Percentiles rank a stretch among this genome's conserved stretches.
These are phyloP conservation scores for Arbacia lixula DNA, from an alignment of 53 echinoderm and acorn worm species.

Conservation along the genomic window DNA sequence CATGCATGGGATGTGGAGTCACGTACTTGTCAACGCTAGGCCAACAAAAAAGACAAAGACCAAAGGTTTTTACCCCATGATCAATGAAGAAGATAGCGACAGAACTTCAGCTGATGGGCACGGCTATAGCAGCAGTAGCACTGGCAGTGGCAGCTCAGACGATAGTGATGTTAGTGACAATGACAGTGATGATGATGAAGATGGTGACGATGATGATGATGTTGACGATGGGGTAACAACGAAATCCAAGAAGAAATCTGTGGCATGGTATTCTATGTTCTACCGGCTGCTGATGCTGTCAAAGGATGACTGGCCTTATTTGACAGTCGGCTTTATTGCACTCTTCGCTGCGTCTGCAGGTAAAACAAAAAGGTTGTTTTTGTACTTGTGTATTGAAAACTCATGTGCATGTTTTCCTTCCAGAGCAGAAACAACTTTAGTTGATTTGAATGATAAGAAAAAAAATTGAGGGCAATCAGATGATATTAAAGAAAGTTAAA, in stretches of 20 bases:
- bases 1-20: slow-evolving; percentile 32
- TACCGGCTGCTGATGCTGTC: slow-evolving; percentile 49
- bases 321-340: slow-evolving; percentile 64
- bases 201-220: slow-evolving; percentile 20
- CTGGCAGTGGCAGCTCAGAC: not conserved
- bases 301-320: slow-evolving; percentile 64
- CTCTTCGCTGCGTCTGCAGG: slow-evolving; percentile 57
- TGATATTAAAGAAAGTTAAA: not conserved
- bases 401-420: too few relatives aligned
- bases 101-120: not conserved
- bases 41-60: not conserved
- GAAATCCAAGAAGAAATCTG: not conserved
- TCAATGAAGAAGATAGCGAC: not conserved
- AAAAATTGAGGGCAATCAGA: too few relatives aligned
- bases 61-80: not conserved
- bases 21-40: slow-evolving; percentile 1
- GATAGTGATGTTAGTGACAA: not conserved
- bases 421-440: too few relatives aligned
- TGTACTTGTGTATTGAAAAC: too few relatives aligned
- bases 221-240: slow-evolving; percentile 4
- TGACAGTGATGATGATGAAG: not conserved
- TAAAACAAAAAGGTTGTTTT: too few relatives aligned
- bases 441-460: not conserved
- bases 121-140: not conserved
- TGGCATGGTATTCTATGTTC: not conserved